Evolutionary conservation across 2,797 vertebrate genomes (phyloP).

Genomic region (Nannoperca australis): DNA sequence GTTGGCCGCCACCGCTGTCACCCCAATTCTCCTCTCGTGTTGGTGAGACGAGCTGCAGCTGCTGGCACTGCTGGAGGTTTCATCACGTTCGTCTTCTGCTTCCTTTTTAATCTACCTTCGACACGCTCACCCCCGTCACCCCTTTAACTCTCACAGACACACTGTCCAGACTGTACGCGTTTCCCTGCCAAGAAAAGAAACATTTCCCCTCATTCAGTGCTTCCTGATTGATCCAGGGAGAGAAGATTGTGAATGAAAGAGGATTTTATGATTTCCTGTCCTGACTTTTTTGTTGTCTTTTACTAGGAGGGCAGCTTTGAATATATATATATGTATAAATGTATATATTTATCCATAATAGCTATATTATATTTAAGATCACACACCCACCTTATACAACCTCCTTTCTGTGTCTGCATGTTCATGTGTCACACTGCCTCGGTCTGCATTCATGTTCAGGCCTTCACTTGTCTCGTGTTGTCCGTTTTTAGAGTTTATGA

Average conservation of each 20-base stretch:
- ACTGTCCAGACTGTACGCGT: constrained; percentile 29
- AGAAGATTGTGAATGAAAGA: constrained; percentile 14
- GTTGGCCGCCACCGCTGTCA: constrained; percentile 45
- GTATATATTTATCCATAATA: background rate
- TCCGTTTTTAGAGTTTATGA: constrained; percentile 69
- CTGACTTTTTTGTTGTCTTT: constrained; percentile 25
- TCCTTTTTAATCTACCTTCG: constrained; percentile 73
- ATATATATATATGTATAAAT: too few relatives aligned
- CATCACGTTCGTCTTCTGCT: constrained; percentile 50
- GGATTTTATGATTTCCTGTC: constrained; percentile 53
- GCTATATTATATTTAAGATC: constrained; percentile 7
- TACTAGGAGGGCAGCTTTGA: background rate
- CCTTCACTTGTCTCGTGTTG: constrained; percentile 35
- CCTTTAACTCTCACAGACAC: constrained; percentile 40
- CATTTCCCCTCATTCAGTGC: constrained; percentile 37
- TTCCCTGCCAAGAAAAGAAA: constrained; percentile 58
- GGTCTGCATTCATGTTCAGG: constrained; percentile 28
- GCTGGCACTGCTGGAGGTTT: constrained; percentile 82
- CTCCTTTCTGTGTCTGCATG: constrained; percentile 22
- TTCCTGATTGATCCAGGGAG: constrained; percentile 26
- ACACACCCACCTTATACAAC: constrained; percentile 2
- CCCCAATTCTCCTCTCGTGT: constrained; percentile 52
- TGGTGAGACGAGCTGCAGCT: constrained; percentile 69
- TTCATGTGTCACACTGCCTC: background rate
- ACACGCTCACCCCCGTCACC: constrained; percentile 59